A percentile compares a stretch with the other conserved stretches of the same genome.
Conservation (phyloP, 2,888 invertebrate genomes). For the Icerya purchasi region DNA sequence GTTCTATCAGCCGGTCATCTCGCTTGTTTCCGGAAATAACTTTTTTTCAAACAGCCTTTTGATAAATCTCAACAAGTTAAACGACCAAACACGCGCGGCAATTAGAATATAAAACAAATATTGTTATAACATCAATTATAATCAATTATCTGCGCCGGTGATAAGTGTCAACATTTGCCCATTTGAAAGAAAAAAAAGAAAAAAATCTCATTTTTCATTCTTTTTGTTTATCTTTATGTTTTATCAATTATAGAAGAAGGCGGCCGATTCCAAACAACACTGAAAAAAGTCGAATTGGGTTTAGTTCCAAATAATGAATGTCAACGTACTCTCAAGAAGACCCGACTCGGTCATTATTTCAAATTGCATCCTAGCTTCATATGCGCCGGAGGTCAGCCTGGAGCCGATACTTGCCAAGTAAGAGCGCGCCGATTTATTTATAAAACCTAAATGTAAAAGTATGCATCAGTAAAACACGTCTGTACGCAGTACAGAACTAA, state of each 20-base stretch:
- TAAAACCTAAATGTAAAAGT: too few relatives aligned
- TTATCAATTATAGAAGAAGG: background rate
- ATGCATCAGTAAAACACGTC: too few relatives aligned
- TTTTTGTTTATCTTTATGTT: background rate
- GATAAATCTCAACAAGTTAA: too few relatives aligned
- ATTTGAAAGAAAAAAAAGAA: background rate
- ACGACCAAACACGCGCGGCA: too few relatives aligned
- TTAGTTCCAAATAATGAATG: constrained; percentile 40
- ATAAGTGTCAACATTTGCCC: too few relatives aligned
- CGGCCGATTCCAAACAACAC: constrained; percentile 34
- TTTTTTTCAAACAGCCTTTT: too few relatives aligned
- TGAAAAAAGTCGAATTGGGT: constrained; percentile 49
- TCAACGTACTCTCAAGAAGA: constrained; percentile 35
- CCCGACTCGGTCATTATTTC: constrained; percentile 43
- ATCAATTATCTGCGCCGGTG: background rate
- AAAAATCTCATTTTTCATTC: background rate
- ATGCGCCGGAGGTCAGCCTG: constrained; percentile 55
- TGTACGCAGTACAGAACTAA: too few relatives aligned
- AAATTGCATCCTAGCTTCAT: constrained; percentile 44
- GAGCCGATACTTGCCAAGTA: constrained; percentile 49
- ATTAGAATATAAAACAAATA: too few relatives aligned
- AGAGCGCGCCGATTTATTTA: constrained; percentile 5
- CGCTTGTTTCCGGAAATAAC: too few relatives aligned
- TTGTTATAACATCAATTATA: too few relatives aligned
- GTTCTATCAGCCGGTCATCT: too few relatives aligned